Conservation (phyloP, 2,888 invertebrate species). For the Tetramorium bicarinatum region DNA sequence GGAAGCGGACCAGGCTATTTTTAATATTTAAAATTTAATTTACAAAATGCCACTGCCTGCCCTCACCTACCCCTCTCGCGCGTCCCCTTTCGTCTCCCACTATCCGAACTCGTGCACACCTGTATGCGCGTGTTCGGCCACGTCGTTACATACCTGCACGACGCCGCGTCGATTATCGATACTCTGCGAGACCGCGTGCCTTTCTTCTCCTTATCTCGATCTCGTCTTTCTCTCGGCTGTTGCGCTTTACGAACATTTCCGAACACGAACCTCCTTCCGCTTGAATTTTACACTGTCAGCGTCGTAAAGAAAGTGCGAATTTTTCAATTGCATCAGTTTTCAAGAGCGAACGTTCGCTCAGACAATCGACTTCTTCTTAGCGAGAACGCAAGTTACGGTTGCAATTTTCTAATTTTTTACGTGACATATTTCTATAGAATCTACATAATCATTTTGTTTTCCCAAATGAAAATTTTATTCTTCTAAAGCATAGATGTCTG, state of each 20-base stretch:
- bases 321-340: neutral
- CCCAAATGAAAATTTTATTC: neutral
- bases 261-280: no score
- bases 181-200: constrained; percentile 23
- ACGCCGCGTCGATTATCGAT: constrained; percentile 52
- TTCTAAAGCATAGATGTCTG: neutral
- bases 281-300: neutral
- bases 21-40: constrained; percentile 87
- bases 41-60: constrained; percentile 85
- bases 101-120: constrained; percentile 52
- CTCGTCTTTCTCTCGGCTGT: neutral
- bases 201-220: constrained; percentile 23
- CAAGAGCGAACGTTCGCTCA: neutral
- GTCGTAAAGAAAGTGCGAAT: neutral
- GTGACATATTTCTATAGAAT: neutral
- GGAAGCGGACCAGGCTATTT: constrained; percentile 81
- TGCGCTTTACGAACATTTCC: neutral
- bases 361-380: neutral
- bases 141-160: constrained; percentile 58
- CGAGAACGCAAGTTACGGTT: neutral
- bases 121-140: constrained; percentile 51
- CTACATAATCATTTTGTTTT: neutral
- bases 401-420: neutral
- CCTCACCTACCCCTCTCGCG: constrained; percentile 56
- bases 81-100: neutral